Evolutionary conservation across 1,140 invertebrate genomes (phyloP).

Genomic region (Xylocopa sonorina): DNA sequence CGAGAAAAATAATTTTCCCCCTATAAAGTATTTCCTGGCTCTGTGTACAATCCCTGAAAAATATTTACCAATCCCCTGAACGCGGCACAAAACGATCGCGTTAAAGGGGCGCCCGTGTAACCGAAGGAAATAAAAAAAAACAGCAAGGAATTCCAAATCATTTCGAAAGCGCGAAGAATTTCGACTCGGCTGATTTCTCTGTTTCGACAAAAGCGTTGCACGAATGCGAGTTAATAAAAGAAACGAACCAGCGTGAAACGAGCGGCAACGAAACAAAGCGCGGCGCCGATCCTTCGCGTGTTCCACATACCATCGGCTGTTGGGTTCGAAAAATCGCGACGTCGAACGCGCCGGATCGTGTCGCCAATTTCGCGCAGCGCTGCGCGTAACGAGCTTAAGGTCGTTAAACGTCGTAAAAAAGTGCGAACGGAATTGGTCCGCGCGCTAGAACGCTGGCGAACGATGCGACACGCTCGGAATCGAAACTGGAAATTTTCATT

Average conservation of each 20-base stretch:
- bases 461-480: neutral
- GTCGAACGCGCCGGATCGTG: neutral
- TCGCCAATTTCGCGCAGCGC: neutral
- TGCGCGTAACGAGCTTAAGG: neutral
- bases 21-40: no score
- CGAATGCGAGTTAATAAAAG: constrained; percentile 1
- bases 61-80: no score
- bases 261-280: neutral
- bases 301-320: neutral
- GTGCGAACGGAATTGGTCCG: neutral
- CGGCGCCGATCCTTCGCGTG: neutral
- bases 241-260: neutral
- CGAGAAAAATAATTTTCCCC: constrained; percentile 3
- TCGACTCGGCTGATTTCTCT: neutral
- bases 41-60: no score
- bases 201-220: no score
- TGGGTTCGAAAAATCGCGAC: neutral
- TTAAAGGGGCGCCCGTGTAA: no score
- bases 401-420: constrained; percentile 26
- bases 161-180: neutral
- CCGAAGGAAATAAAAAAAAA: no score
- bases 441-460: neutral
- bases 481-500: neutral
- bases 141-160: neutral
- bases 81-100: no score